Conservation (phyloP, 2,888 invertebrate genomes). For the Anodontia alba region DNA sequence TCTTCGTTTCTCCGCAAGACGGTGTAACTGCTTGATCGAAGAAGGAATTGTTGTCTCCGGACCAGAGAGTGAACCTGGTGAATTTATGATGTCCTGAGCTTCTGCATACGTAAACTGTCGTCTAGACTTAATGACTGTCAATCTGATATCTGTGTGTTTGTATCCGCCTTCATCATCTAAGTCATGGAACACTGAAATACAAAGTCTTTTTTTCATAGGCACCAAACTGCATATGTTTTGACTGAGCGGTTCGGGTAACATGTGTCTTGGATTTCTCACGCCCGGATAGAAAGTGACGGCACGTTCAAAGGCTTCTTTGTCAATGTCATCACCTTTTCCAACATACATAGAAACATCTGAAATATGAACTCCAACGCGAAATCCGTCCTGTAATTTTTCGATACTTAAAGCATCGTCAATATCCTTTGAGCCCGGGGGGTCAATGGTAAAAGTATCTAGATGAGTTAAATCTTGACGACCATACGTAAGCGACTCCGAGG, state of each 20-base stretch:
- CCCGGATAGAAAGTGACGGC: slow-evolving; percentile 51
- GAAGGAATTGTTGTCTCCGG: background rate
- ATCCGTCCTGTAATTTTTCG: slow-evolving; percentile 25
- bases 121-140: slow-evolving; percentile 38
- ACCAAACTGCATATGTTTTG: slow-evolving; percentile 44
- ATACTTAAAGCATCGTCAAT: slow-evolving; percentile 61
- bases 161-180: slow-evolving; percentile 29
- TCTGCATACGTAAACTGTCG: slow-evolving; percentile 45
- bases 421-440: slow-evolving; percentile 55
- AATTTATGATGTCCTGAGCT: slow-evolving; percentile 36
- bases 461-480: slow-evolving; percentile 34
- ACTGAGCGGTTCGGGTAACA: slow-evolving; percentile 58
- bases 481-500: background rate
- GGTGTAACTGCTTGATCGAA: slow-evolving; percentile 42
- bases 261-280: slow-evolving; percentile 34
- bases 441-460: slow-evolving; percentile 58
- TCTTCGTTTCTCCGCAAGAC: slow-evolving; percentile 44
- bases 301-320: slow-evolving; percentile 54
- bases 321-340: slow-evolving; percentile 30
- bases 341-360: slow-evolving; percentile 59
- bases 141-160: slow-evolving; percentile 15
- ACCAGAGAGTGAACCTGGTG: background rate
- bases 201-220: slow-evolving; percentile 46
- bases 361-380: slow-evolving; percentile 57
- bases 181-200: slow-evolving; percentile 56